Base-by-base conservation (phyloP, 2,797 vertebrate species). In the Microhierax caerulescens region DNA sequence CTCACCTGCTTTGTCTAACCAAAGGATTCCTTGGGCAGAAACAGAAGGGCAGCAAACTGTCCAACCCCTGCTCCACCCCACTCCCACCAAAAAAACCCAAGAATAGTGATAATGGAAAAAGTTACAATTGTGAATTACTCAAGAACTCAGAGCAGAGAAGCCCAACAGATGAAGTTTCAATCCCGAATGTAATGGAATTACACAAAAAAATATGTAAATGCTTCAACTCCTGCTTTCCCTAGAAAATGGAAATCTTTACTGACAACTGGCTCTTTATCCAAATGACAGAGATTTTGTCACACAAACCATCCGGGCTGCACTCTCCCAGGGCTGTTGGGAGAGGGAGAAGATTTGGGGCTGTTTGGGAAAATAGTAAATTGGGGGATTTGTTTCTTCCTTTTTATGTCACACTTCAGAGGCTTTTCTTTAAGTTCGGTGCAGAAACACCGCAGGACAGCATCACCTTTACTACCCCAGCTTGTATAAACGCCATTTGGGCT, bases 11-110 rank as follows among this genome's bases (percentile, higher is more conserved):
- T 32, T 63, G n/a, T 57, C 41, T 45, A 32, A 54, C 65, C 1
- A 0, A 39, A 47, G 23, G 5, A 3, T 21, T 50, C 59, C 48
- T n/a, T 5, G 41, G 47, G 67, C n/a, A n/a, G n/a, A n/a, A n/a
- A n/a, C n/a, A n/a, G n/a, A n/a, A n/a, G 41, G 47, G 67, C 60
- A 73, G 60, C 23, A 50, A 50, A 11, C 3, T 37, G 25, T 12
- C 57, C 25, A 22, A 41, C 5, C 17, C 3, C 20, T 45, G 32
- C 25, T 56, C 20, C 39, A 25, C 13, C 8, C 24, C 32, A 3
- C 7, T 7, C 8, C 22, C 15, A 9, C 16, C 1, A 6, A 21
- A 4, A 18, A 24, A 36, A 8, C 4, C 4, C 9, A 37, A 20
- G 5, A 27, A 41, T 3, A 27, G 34, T 5, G 43, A 65, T 15